Evolutionary conservation across 2,888 invertebrate genomes (phyloP), one percentile per base, ranked within the genome.

Genomic region (Trilocha varians): DNA sequence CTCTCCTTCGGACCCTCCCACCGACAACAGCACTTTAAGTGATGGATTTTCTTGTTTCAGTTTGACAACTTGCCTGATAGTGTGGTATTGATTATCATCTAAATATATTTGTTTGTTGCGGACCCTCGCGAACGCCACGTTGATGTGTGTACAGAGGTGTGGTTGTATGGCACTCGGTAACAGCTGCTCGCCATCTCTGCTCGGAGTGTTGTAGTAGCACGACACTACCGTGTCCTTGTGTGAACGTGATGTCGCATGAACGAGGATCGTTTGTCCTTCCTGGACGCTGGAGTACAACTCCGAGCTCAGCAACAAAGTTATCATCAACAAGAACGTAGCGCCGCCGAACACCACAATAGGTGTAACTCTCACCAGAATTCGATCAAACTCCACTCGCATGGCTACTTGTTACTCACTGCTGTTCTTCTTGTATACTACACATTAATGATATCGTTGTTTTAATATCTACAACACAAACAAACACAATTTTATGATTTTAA

Each of bases 111-210:
- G 77, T 50, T 88, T 88, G 57, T 93, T 89, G 3, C 68, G 63
- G 34, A 96, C 83, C 44, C 70, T 67, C 15, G 91, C 92, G 79
- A 93, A 92, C 35, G 92, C 95, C 43, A 94, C 78, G 67, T 93
- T 93, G 46, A 96, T 89, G 73, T 96, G 96, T 1, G 95, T 94
- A 68, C 96, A 96, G 43, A 96, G 79, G 55, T 88, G 71, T 16
- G 93, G 89, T 62, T 93, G 90, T 18, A 95, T 87, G 54, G 87
- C 75, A 32, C 74, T 62, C 5, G 91, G 89, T 57, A 74, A 64
- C 41, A 92, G 73, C 48, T 72, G 63, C n/a, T 43, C 40, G 8
- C 42, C 3, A 9, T 13, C 45, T 46, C 69, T 65, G 42, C 50
- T 56, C 3, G 91, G 89, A 46, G 89, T 82, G 49, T 88, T 87